Base-by-base conservation (phyloP, 1,140 invertebrate species). In the Nephila pilipes region DNA sequence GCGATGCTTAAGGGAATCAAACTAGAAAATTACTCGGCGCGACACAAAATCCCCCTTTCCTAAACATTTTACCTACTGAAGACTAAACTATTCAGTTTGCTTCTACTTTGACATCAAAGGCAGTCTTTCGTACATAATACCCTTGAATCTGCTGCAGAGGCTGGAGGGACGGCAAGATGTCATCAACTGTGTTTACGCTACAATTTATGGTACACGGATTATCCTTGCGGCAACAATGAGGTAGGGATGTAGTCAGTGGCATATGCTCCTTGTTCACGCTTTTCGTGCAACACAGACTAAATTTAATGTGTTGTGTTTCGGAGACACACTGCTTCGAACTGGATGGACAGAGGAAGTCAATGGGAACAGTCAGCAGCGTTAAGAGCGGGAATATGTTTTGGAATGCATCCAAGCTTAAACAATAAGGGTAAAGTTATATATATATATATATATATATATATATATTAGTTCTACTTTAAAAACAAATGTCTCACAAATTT, bases 101-200 rank as follows among this genome's bases (percentile, higher is more conserved):
- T n/a, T 54, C 80, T 83, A 83, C 80, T 83, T 83, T 54, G 80
- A 83, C 80, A 83, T 83, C 80, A 83, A 83, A 83, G 36, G 22
- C 80, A 83, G 80, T 83, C 80, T 83, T 83, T 83, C 80, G 80
- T 55, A 55, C 80, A 83, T 83, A 83, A 83, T 83, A 83, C 80
- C 80, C 22, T 83, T 83, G 80, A 54, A 54, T 83, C 25, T 75
- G 69, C 32, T 12, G n/a, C n/a, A 14, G 10, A 25, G 69, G 25
- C 22, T n/a, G 54, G 80, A 83, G 80, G 38, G 22, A 46, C 38
- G 54, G 80, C 38, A 83, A 81, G 54, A 83, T 83, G 80, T 83
- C 80, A 83, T 83, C 80, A 83, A 46, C 80, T 38, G 38, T 83
- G 80, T 83, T 83, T 83, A 83, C 80, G 80, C 80, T 83, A 83